These are phyloP conservation scores for Peromyscus polionotus DNA, from an alignment of 2,113 vertebrate genomes.

Conservation along the genomic window DNA sequence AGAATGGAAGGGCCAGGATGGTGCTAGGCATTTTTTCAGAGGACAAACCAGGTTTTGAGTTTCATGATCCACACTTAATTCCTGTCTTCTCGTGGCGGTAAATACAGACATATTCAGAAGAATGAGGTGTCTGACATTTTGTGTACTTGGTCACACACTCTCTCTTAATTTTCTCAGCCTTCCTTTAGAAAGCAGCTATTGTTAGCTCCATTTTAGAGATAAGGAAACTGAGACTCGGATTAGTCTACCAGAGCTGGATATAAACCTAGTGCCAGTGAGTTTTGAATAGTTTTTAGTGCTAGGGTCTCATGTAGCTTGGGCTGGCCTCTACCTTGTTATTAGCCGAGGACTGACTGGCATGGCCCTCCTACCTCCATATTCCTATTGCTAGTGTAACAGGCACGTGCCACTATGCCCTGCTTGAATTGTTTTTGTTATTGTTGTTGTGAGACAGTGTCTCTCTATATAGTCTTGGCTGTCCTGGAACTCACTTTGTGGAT, in stretches of 20 bases:
- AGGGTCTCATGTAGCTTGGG: background rate
- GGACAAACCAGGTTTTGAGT: background rate
- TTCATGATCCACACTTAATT: background rate
- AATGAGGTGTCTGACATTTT: background rate
- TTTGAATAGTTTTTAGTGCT: background rate
- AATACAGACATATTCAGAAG: background rate
- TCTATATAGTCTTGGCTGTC: background rate
- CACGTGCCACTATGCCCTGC: background rate
- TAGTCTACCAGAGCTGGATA: conserved; percentile 35
- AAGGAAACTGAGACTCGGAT: conserved; percentile 58
- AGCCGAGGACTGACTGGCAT: background rate
- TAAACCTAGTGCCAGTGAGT: background rate
- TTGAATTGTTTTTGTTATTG: background rate
- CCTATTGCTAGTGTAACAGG: background rate
- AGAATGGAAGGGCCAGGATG: background rate
- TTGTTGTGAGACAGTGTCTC: background rate
- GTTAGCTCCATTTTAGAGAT: conserved; percentile 41
- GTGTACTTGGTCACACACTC: background rate
- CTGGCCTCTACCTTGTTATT: background rate
- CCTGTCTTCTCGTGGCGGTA: background rate
- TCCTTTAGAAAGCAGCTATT: conserved; percentile 14
- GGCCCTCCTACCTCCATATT: background rate
- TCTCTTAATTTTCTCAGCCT: conserved; percentile 31
- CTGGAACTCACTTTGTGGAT: background rate
- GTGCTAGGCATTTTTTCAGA: background rate